These are phyloP conservation scores for Babyrousa celebensis DNA, from an alignment of 2,797 vertebrate species.

Conservation along the genomic window DNA sequence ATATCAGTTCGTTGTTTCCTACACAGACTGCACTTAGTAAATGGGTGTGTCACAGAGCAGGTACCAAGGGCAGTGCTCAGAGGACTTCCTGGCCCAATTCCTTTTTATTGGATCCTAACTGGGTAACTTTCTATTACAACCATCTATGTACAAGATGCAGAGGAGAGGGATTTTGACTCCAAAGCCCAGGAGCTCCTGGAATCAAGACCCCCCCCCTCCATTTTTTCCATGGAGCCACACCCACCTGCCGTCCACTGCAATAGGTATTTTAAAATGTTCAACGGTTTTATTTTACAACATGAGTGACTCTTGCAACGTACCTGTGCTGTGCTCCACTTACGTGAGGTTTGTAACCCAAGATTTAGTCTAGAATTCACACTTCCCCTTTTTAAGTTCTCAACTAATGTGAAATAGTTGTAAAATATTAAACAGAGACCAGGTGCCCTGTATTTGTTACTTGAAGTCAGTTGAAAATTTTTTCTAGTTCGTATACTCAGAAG, in stretches of 20 bases:
- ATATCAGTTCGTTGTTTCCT: neutral
- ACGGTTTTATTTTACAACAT: neutral
- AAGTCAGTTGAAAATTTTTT: slow-evolving; percentile 50
- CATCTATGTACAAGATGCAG: neutral
- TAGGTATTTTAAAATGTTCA: slow-evolving; percentile 15
- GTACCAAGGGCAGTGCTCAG: neutral
- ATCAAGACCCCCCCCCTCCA: neutral
- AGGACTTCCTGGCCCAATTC: slow-evolving; percentile 3
- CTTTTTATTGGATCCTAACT: neutral
- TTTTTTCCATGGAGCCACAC: neutral
- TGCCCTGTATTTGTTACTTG: neutral
- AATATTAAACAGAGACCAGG: slow-evolving; percentile 50
- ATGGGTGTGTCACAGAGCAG: slow-evolving; percentile 43
- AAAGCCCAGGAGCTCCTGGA: slow-evolving; percentile 19
- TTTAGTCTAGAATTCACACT: slow-evolving; percentile 66
- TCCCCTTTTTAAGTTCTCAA: slow-evolving; percentile 57
- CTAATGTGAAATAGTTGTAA: slow-evolving; percentile 42
- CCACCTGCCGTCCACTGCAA: neutral
- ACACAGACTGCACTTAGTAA: neutral
- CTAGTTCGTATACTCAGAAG: neutral
- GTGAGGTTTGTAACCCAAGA: slow-evolving; percentile 39
- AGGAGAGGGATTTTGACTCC: slow-evolving; percentile 22
- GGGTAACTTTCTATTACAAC: neutral
- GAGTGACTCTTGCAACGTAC: neutral
- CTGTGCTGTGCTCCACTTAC: neutral